A percentile compares a stretch with the other conserved stretches of the same genome.
Evolutionary conservation across 2,797 vertebrate species (phyloP).

Genomic region (Catostomus latipinnis): DNA sequence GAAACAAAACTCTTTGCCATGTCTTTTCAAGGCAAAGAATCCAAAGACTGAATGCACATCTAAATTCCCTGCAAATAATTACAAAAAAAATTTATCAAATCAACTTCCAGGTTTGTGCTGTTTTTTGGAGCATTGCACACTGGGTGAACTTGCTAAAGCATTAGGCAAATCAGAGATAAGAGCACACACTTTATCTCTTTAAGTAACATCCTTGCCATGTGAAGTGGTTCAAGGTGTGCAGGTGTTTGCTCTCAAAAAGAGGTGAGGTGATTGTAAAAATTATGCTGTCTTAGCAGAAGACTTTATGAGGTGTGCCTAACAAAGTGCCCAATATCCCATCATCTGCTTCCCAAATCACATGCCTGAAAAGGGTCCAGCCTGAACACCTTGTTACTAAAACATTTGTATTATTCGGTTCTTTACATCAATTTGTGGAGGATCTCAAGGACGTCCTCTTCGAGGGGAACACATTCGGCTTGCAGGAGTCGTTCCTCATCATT

Average conservation of each 20-base stretch:
- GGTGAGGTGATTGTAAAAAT: constrained; percentile 59
- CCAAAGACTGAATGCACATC: background rate
- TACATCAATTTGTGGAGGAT: constrained; percentile 23
- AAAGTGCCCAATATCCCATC: constrained; percentile 43
- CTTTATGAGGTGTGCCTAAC: constrained; percentile 28
- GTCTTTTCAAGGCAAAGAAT: background rate
- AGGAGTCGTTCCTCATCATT: constrained; percentile 42
- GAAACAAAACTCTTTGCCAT: background rate
- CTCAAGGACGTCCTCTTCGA: constrained; percentile 51
- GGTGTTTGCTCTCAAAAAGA: constrained; percentile 49
- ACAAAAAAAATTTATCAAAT: background rate
- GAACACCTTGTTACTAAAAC: constrained; percentile 38
- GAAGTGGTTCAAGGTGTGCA: constrained; percentile 36
- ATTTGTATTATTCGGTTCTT: constrained; percentile 41
- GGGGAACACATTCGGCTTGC: constrained; percentile 47
- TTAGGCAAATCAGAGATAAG: constrained; percentile 13
- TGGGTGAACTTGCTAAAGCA: constrained; percentile 10
- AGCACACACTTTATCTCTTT: constrained; percentile 4
- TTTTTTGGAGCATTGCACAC: constrained; percentile 12
- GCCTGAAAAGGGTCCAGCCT: constrained; percentile 5
- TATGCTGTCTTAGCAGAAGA: constrained; percentile 47
- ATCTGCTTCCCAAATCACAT: constrained; percentile 33
- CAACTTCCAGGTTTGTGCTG: background rate
- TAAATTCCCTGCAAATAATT: constrained; percentile 1
- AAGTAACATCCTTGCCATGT: constrained; percentile 26